Percentiles rank a stretch among this genome's conserved stretches.
These are phyloP conservation scores for Scaptomyza tumidula DNA, from an alignment of 2,888 invertebrate genomes.

Conservation along the genomic window DNA sequence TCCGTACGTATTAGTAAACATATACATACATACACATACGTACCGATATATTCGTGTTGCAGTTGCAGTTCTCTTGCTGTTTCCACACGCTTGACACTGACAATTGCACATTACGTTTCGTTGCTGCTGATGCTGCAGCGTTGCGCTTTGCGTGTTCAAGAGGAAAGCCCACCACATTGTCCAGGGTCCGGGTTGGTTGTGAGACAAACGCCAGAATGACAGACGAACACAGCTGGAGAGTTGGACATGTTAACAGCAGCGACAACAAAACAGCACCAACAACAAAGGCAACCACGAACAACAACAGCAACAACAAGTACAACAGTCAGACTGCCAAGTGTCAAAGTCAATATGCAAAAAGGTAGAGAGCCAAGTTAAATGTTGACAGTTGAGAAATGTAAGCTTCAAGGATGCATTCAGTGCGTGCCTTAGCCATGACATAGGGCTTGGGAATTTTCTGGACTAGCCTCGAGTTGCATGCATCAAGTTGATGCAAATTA, in stretches of 20 bases:
- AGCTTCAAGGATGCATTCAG: conserved; percentile 74
- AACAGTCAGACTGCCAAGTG: conserved; percentile 68
- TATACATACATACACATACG: background rate
- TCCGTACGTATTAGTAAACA: conserved; percentile 4
- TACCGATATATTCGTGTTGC: conserved; percentile 19
- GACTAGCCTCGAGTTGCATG: conserved; percentile 30
- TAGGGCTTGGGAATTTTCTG: conserved; percentile 48
- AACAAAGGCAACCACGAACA: conserved; percentile 15
- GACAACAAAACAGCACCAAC: conserved; percentile 34
- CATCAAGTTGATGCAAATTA: conserved; percentile 14
- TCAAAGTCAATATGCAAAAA: conserved; percentile 81
- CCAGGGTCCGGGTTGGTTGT: conserved; percentile 48
- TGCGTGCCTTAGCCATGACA: conserved; percentile 52
- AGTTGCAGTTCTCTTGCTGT: conserved; percentile 42
- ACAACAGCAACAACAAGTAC: conserved; percentile 16
- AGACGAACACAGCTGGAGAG: conserved; percentile 25
- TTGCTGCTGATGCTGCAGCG: conserved; percentile 10
- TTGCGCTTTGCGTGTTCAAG: conserved; percentile 69
- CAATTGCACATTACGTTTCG: conserved; percentile 58
- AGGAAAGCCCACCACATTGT: conserved; percentile 68
- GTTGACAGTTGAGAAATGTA: conserved; percentile 81
- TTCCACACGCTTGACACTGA: conserved; percentile 67
- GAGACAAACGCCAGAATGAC: conserved; percentile 20
- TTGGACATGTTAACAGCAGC: conserved; percentile 75
- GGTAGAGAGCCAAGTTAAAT: conserved; percentile 71